phyloP scores from a whole-genome alignment of 2,888 invertebrate genomes.

The Drosophila multiciliata region DNA sequence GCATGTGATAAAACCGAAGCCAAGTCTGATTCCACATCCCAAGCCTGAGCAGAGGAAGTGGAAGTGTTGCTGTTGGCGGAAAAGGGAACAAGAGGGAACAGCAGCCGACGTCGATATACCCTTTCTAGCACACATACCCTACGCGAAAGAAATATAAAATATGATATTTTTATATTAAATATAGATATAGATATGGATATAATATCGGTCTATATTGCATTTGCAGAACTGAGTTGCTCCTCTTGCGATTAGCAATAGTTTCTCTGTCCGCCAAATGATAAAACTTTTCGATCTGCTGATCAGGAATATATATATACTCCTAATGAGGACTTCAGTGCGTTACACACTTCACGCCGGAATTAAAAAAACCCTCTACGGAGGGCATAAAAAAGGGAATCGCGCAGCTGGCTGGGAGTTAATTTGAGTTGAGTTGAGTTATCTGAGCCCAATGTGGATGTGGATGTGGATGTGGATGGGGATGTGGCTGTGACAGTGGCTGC shows the following conservation, averaged over 20 bases:
- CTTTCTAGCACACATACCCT: background rate
- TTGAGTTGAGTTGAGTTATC: slow-evolving; percentile 25
- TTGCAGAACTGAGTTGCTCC: background rate
- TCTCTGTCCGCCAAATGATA: background rate
- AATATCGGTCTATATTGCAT: no score
- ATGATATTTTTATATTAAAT: background rate
- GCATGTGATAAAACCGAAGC: slow-evolving; percentile 23
- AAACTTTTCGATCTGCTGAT: background rate
- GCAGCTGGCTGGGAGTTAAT: slow-evolving; percentile 2
- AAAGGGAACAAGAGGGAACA: background rate
- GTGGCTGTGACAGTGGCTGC: slow-evolving; percentile 12
- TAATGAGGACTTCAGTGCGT: background rate
- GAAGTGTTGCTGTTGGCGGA: slow-evolving; percentile 13
- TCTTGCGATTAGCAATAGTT: background rate
- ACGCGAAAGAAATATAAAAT: background rate
- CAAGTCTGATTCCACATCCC: slow-evolving; percentile 13
- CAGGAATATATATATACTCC: background rate
- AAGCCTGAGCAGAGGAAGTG: slow-evolving; percentile 24
- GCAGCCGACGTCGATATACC: slow-evolving; percentile 6
- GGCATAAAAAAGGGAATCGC: background rate
- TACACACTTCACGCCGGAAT: background rate
- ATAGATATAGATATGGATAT: background rate
- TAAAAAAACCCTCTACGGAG: background rate
- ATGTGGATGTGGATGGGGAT: slow-evolving; percentile 21
- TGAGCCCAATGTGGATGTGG: slow-evolving; percentile 12